Conservation (phyloP, 2,888 invertebrate genomes). For the Conops quadrifasciatus region DNA sequence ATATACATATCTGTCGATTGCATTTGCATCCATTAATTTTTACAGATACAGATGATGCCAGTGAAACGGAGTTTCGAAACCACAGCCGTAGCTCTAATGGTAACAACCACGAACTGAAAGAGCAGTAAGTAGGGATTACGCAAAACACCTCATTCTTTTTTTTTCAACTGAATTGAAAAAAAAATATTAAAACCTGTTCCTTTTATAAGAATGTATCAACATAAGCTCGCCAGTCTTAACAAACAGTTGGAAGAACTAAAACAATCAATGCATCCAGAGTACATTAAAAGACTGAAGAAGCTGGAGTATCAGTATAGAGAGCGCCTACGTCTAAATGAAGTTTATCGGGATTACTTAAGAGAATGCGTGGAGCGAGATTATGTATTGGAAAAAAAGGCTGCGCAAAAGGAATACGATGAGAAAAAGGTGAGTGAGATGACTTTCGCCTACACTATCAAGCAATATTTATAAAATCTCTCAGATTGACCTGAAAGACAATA, state of each 20-base stretch:
- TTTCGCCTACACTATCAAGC: not conserved
- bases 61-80: constrained; percentile 90
- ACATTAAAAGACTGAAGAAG: constrained; percentile 80
- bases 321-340: constrained; percentile 78
- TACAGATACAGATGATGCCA: constrained; percentile 93
- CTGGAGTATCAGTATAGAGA: constrained; percentile 85
- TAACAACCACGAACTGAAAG: constrained; percentile 63
- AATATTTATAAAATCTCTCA: constrained; percentile 32
- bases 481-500: constrained; percentile 83
- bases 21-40: constrained; percentile 22
- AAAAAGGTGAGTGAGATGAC: constrained; percentile 74
- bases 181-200: not conserved
- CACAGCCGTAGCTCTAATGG: constrained; percentile 53
- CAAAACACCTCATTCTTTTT: too few relatives aligned
- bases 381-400: constrained; percentile 85
- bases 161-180: too few relatives aligned
- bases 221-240: constrained; percentile 87
- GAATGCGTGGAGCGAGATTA: constrained; percentile 91
- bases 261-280: constrained; percentile 87
- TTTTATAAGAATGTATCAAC: constrained; percentile 81
- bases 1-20: not conserved
- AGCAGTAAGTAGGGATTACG: constrained; percentile 61
- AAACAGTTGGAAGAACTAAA: constrained; percentile 89
- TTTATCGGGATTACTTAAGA: constrained; percentile 81
- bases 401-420: constrained; percentile 93